A percentile compares a stretch with the other conserved stretches of the same genome.
These are phyloP conservation scores for Anolis apletophallus DNA, from an alignment of 2,797 vertebrate species.

Conservation along the genomic window DNA sequence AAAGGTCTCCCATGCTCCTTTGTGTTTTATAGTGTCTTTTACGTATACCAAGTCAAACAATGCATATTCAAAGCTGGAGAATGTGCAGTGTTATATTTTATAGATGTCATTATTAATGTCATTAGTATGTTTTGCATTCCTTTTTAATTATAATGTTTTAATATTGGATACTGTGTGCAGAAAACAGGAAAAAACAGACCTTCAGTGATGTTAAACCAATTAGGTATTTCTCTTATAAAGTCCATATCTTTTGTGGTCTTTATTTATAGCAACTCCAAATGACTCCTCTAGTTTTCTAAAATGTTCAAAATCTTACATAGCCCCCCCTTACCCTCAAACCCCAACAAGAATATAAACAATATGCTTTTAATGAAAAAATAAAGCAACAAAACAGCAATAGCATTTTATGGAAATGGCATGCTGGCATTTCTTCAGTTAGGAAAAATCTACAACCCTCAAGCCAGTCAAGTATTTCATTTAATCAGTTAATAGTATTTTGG, in stretches of 20 bases:
- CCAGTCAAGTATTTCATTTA: background rate
- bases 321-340: background rate
- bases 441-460: background rate
- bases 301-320: too few relatives aligned
- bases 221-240: background rate
- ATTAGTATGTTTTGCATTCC: background rate
- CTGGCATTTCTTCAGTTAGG: background rate
- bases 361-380: background rate
- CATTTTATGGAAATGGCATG: background rate
- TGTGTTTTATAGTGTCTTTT: slow-evolving; percentile 3
- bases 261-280: background rate
- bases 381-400: background rate
- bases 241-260: background rate
- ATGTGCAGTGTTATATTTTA: background rate
- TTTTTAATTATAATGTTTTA: background rate
- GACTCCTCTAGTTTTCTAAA: background rate
- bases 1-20: background rate
- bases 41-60: background rate
- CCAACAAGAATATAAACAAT: background rate
- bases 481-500: background rate
- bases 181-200: background rate
- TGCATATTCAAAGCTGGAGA: background rate
- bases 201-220: background rate
- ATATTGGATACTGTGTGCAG: background rate
- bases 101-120: background rate